Conservation (phyloP, 2,797 vertebrate genomes). For the Corythornis leucogaster region DNA sequence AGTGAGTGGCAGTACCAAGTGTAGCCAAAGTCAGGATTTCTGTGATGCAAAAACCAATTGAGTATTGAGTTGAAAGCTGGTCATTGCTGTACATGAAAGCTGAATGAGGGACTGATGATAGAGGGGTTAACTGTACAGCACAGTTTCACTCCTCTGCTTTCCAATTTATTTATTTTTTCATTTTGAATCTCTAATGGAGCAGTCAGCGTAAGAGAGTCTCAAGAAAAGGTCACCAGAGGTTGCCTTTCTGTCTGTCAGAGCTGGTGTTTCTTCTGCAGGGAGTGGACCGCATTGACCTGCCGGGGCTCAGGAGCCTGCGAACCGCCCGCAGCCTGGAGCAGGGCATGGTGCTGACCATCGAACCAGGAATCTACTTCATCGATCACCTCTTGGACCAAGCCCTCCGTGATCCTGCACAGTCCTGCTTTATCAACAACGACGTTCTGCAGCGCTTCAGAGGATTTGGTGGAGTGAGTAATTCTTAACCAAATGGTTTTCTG, state of each 20-base stretch:
- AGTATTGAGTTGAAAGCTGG: neutral
- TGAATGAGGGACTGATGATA: neutral
- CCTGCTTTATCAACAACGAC: conserved; percentile 87
- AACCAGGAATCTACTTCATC: conserved; percentile 98
- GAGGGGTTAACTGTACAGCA: neutral
- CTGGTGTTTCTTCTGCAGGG: conserved; percentile 74
- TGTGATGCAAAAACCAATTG: neutral
- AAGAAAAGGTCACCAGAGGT: accelerated
- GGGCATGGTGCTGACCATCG: conserved; percentile 95
- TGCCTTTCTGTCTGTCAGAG: neutral
- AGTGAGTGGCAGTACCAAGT: neutral
- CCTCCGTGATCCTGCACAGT: conserved; percentile 80
- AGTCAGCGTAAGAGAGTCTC: neutral
- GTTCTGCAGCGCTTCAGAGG: conserved; percentile 87
- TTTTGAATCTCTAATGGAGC: accelerated
- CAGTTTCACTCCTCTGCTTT: neutral
- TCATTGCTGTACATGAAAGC: accelerated
- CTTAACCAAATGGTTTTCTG: accelerated
- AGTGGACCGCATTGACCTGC: conserved; percentile 83
- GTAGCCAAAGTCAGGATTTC: neutral
- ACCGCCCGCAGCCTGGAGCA: conserved; percentile 87
- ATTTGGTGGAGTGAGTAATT: conserved; percentile 90
- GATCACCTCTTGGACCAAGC: conserved; percentile 91
- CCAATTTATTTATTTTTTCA: accelerated
- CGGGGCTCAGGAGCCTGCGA: conserved; percentile 88